A percentile compares a stretch with the other conserved stretches of the same genome.
phyloP scores from a whole-genome alignment of 2,888 invertebrate genomes.

The Pheosia tremula region DNA sequence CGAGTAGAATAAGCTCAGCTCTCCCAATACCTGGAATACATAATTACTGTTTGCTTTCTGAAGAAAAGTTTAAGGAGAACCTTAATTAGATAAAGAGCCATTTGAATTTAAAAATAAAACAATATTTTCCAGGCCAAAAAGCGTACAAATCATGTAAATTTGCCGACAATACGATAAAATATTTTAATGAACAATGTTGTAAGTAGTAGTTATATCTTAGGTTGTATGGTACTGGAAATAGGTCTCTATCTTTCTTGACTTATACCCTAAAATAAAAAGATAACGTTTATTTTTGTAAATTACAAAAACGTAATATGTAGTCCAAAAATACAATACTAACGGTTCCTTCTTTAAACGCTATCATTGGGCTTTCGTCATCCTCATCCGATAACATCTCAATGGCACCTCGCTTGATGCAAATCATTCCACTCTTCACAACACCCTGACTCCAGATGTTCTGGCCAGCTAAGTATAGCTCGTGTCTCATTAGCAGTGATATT shows the following conservation, averaged over 20 bases:
- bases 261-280: no score
- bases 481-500: conserved; percentile 69
- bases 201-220: no score
- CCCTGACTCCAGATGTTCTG: conserved; percentile 76
- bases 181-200: no score
- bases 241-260: no score
- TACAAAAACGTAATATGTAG: background rate
- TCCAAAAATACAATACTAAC: conserved; percentile 51
- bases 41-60: conserved; percentile 8
- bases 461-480: conserved; percentile 68
- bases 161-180: no score
- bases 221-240: no score
- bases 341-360: conserved; percentile 77
- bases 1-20: conserved; percentile 74
- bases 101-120: background rate
- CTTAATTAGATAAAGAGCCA: conserved; percentile 17
- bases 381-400: conserved; percentile 82
- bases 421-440: conserved; percentile 73
- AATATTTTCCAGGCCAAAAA: background rate
- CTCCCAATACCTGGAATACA: conserved; percentile 68
- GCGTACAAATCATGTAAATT: background rate
- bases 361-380: conserved; percentile 82
- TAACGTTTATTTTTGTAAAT: no score
- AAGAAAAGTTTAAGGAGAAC: conserved; percentile 5
- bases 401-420: conserved; percentile 75